These are phyloP conservation scores for Caenorhabditis sp. DNA, from an alignment of 2,888 invertebrate species.

Conservation along the genomic window DNA sequence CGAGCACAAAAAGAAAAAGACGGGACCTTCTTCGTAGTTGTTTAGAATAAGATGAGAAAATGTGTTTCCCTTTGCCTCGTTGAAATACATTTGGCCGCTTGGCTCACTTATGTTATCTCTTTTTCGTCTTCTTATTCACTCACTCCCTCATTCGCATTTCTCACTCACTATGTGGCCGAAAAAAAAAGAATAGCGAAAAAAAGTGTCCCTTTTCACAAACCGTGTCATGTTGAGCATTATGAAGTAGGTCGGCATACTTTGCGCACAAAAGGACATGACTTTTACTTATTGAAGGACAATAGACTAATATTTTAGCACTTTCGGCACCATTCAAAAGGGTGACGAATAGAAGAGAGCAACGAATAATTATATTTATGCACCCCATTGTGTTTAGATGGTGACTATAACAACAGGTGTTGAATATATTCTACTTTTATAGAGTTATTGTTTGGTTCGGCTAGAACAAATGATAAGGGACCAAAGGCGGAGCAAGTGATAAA, in stretches of 20 bases:
- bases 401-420: too few relatives aligned
- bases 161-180: neutral
- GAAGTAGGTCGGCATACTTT: conserved; percentile 42
- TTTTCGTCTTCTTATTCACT: neutral
- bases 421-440: too few relatives aligned
- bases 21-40: neutral
- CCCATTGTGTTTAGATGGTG: too few relatives aligned
- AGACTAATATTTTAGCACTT: conserved; percentile 37
- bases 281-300: conserved; percentile 44
- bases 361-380: neutral
- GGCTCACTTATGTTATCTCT: too few relatives aligned
- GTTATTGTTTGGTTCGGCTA: too few relatives aligned
- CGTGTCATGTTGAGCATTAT: conserved; percentile 39
- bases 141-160: neutral
- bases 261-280: conserved; percentile 40
- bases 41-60: conserved; percentile 1
- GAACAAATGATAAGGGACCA: too few relatives aligned
- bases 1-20: neutral
- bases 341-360: neutral
- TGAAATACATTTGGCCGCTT: too few relatives aligned
- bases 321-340: conserved; percentile 3
- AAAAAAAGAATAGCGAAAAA: neutral
- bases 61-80: too few relatives aligned
- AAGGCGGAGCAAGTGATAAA: too few relatives aligned
- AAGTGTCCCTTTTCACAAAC: conserved; percentile 15